These are phyloP conservation scores for Callospermophilus lateralis DNA, from an alignment of 2,113 vertebrate genomes.

Conservation along the genomic window DNA sequence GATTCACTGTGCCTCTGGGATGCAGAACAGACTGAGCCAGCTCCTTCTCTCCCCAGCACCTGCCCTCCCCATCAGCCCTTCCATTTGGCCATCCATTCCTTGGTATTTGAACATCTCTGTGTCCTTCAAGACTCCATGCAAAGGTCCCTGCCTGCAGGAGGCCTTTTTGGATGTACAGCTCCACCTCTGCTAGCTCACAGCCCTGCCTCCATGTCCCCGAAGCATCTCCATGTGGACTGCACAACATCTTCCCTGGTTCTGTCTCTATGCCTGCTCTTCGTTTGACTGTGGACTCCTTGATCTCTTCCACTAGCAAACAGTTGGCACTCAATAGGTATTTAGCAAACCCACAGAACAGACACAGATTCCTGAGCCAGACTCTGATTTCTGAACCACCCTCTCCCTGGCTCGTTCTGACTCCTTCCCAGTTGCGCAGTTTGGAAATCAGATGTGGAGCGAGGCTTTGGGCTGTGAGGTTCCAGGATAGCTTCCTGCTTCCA, in stretches of 20 bases:
- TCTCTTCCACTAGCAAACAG: neutral
- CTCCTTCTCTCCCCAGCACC: neutral
- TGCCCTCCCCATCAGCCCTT: neutral
- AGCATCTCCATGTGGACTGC: neutral
- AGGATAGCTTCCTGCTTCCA: neutral
- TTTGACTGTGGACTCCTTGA: neutral
- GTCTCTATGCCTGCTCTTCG: neutral
- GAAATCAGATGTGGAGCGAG: constrained; percentile 7
- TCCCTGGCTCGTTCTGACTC: neutral
- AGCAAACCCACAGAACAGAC: neutral
- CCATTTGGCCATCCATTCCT: neutral
- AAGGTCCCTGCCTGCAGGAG: neutral
- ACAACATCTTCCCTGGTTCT: neutral
- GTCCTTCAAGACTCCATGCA: neutral
- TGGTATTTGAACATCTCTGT: neutral
- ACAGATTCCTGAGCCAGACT: neutral
- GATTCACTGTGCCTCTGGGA: neutral
- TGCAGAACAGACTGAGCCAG: neutral
- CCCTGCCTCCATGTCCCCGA: neutral
- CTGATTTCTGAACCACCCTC: neutral
- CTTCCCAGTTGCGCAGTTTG: neutral
- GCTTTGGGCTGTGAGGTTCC: neutral
- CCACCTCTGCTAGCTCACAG: neutral
- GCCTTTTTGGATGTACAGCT: neutral
- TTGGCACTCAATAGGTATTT: neutral